phyloP scores from a whole-genome alignment of 23 tunicate genomes.

The Aplidium turbinatum region DNA sequence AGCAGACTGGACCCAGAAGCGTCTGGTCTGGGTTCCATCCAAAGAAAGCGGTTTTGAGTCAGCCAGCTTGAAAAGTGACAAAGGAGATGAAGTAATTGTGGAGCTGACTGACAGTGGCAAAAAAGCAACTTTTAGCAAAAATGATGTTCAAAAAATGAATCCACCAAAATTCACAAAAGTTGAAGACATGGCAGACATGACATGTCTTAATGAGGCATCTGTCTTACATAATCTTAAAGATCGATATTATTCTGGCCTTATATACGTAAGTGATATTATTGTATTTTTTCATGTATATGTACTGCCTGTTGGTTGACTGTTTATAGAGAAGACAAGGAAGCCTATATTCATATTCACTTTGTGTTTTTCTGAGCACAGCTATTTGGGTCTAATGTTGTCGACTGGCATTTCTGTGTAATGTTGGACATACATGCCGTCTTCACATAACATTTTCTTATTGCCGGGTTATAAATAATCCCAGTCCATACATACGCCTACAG shows the following conservation, averaged over 20 bases:
- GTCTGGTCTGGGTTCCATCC: slow-evolving; percentile 96
- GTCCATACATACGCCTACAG: no score
- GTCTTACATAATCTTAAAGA: slow-evolving; percentile 95
- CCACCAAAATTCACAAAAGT: slow-evolving; percentile 99
- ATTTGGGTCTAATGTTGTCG: no score
- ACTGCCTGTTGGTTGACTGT: no score
- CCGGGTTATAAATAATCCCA: no score
- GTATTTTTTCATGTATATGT: no score
- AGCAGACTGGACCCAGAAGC: slow-evolving; percentile 94
- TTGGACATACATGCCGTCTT: no score
- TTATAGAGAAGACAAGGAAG: no score
- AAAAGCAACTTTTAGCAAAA: slow-evolving; percentile 62
- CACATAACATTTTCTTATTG: no score
- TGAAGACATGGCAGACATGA: slow-evolving; percentile 99
- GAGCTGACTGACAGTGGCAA: slow-evolving; percentile 78
- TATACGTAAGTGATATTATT: slow-evolving; percentile 66
- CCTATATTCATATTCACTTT: background rate
- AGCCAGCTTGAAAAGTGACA: slow-evolving; percentile 87
- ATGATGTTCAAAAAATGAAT: slow-evolving; percentile 94
- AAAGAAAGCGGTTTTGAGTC: slow-evolving; percentile 91
- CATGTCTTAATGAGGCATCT: slow-evolving; percentile 97
- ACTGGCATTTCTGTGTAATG: no score
- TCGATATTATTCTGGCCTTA: slow-evolving; percentile 94
- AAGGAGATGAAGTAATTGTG: slow-evolving; percentile 85
- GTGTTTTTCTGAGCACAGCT: no score